These are phyloP conservation scores for Aspidoscelis tigris DNA, from an alignment of 2,113 vertebrate species.

Conservation along the genomic window DNA sequence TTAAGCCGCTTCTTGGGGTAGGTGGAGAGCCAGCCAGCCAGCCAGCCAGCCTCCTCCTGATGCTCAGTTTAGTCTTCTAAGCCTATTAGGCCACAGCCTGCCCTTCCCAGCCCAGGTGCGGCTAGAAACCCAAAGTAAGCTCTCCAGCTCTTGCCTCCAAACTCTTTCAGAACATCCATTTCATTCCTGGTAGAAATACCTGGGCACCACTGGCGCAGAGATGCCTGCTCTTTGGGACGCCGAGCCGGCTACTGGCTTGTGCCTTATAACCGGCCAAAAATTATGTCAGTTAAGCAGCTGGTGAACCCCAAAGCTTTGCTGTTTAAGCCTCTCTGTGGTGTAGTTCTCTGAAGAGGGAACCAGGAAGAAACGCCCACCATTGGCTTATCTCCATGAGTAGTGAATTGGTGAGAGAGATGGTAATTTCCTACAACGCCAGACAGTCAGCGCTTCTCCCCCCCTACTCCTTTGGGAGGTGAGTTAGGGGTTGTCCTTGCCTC, in stretches of 20 bases:
- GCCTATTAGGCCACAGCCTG: slow-evolving; percentile 9
- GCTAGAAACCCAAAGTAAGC: neutral
- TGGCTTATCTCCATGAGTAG: no score
- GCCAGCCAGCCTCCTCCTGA: neutral
- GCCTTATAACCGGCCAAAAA: neutral
- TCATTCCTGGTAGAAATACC: neutral
- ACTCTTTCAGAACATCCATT: neutral
- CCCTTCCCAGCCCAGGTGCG: neutral
- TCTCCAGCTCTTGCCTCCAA: neutral
- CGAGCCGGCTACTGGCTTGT: neutral
- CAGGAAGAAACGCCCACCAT: no score
- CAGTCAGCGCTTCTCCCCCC: neutral
- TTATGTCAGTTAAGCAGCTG: no score
- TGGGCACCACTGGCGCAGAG: neutral
- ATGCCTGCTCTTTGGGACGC: neutral
- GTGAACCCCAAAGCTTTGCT: no score
- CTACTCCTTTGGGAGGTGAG: neutral
- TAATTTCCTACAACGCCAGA: no score
- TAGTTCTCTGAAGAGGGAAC: no score
- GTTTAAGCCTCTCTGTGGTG: no score
- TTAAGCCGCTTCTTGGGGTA: slow-evolving; percentile 1
- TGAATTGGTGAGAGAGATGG: no score
- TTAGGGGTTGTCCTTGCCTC: neutral
- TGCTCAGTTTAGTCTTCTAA: slow-evolving; percentile 21
- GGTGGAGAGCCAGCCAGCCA: neutral